Conservation (phyloP, 2,113 vertebrate genomes). For the Pseudopodoces humilis region DNA sequence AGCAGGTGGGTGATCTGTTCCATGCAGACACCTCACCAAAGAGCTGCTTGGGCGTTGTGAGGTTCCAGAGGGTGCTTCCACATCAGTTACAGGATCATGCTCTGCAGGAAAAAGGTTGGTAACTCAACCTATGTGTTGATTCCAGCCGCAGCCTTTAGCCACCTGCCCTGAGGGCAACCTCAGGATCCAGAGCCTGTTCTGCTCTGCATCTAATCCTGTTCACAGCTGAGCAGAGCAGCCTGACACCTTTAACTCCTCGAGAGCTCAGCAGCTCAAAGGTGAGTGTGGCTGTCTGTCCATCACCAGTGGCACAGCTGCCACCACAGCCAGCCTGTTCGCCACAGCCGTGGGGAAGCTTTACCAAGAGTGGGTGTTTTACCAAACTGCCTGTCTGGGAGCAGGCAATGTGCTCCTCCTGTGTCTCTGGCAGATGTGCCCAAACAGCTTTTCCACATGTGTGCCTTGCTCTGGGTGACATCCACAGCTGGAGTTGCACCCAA, state of each 20-base stretch:
- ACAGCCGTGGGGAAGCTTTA: background rate
- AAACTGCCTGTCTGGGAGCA: background rate
- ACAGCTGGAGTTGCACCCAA: background rate
- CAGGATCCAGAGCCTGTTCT: background rate
- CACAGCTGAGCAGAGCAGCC: background rate
- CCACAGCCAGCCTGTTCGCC: background rate
- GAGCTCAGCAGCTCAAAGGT: background rate
- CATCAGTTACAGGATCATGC: background rate
- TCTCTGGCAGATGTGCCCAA: background rate
- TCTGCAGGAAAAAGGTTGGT: background rate
- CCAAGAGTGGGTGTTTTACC: accelerated
- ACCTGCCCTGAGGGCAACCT: background rate
- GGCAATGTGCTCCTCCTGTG: background rate
- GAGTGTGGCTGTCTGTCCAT: background rate
- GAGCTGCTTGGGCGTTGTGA: background rate
- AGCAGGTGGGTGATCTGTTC: background rate
- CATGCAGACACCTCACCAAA: background rate
- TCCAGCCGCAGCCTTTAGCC: background rate
- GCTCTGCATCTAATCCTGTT: background rate
- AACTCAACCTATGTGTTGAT: background rate
- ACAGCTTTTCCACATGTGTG: background rate
- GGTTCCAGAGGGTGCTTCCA: background rate
- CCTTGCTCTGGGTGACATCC: background rate
- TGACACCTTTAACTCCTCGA: background rate
- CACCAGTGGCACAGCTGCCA: background rate